These are phyloP conservation scores for Oreocharis arfaki DNA, from an alignment of 2,113 vertebrate genomes.

Conservation along the genomic window DNA sequence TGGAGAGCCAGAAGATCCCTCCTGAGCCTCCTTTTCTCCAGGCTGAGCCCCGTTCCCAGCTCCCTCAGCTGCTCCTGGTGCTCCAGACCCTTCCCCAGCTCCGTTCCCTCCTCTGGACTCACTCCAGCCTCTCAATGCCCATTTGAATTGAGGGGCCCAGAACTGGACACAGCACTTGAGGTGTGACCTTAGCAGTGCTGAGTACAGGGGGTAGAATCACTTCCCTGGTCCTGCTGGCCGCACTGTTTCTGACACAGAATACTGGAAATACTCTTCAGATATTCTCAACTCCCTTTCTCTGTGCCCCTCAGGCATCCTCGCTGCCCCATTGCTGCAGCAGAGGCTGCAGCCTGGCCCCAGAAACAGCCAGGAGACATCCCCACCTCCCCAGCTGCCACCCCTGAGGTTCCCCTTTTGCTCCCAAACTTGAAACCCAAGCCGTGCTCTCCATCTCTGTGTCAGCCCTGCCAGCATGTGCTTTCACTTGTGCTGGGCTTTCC, in stretches of 20 bases:
- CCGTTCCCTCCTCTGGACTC: accelerated
- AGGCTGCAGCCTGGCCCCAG: not conserved
- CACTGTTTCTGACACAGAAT: not conserved
- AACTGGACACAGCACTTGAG: no score
- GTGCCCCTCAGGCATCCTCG: no score
- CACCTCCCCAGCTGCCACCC: not conserved
- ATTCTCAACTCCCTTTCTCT: not conserved
- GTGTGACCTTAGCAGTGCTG: not conserved
- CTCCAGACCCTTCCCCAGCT: not conserved
- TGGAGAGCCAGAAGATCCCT: no score
- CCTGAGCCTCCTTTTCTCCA: not conserved
- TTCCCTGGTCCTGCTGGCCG: not conserved
- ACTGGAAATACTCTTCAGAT: not conserved
- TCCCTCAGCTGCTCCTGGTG: not conserved
- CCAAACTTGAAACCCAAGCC: not conserved
- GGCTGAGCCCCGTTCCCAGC: not conserved
- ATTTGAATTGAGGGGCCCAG: no score
- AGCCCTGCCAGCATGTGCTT: accelerated
- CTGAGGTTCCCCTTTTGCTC: not conserved
- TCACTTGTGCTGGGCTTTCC: accelerated
- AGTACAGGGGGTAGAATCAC: not conserved
- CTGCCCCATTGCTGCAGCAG: not conserved
- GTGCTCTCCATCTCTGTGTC: not conserved
- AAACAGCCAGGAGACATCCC: not conserved
- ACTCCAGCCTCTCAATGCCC: not conserved